Conservation (phyloP, 2,888 invertebrate species). For the Philaethria dido region DNA sequence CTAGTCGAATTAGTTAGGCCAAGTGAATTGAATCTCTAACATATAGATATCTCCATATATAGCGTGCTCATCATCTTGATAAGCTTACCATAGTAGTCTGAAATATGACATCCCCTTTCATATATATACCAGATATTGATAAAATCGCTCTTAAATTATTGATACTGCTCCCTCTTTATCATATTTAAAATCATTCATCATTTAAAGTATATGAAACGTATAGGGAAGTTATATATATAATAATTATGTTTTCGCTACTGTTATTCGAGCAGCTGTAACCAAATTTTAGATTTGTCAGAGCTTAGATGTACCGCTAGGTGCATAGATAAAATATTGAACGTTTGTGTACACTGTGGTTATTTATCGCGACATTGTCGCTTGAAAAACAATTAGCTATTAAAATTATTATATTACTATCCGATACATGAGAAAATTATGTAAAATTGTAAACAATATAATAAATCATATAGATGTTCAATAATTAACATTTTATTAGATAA, state of each 20-base stretch:
- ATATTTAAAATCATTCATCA: background rate
- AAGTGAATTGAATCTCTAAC: constrained; percentile 41
- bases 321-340: constrained; percentile 53
- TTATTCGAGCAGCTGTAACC: constrained; percentile 53
- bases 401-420: constrained; percentile 35
- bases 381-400: constrained; percentile 52
- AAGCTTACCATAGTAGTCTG: background rate
- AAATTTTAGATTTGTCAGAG: constrained; percentile 52
- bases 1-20: background rate
- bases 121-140: constrained; percentile 2
- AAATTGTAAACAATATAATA: constrained; percentile 45
- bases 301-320: constrained; percentile 57
- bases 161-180: background rate
- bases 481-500: constrained; percentile 42
- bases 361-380: constrained; percentile 49
- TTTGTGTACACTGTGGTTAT: constrained; percentile 62
- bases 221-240: constrained; percentile 16
- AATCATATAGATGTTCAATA: constrained; percentile 52
- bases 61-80: constrained; percentile 23
- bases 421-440: constrained; percentile 32
- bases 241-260: constrained; percentile 41
- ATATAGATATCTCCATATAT: constrained; percentile 35
- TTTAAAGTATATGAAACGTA: constrained; percentile 11
- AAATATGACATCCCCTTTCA: background rate
- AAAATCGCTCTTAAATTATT: constrained; percentile 9